Evolutionary conservation across 2,888 invertebrate genomes (phyloP).

Genomic region (Pachliopta kotzebuea): DNA sequence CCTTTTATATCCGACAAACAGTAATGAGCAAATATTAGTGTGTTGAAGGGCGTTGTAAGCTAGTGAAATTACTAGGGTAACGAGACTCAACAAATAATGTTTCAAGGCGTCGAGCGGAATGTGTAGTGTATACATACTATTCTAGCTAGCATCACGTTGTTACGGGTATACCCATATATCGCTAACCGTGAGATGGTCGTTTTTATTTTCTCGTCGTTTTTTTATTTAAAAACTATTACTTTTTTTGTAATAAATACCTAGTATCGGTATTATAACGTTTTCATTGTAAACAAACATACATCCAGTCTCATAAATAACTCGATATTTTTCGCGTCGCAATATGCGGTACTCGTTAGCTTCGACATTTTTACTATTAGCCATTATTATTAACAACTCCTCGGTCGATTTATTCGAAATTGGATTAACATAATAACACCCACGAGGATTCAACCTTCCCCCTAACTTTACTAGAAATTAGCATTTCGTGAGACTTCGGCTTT

Average conservation of each 20-base stretch:
- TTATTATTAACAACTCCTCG: conserved; percentile 24
- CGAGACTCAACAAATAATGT: too few species aligned
- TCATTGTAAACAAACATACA: background rate
- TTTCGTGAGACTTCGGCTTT: conserved; percentile 12
- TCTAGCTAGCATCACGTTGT: too few species aligned
- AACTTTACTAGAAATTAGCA: conserved; percentile 17
- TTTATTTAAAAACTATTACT: background rate
- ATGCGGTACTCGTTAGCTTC: conserved; percentile 17
- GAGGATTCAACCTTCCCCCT: conserved; percentile 12
- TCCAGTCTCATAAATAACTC: conserved; percentile 6
- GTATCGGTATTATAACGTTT: background rate
- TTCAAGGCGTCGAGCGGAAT: too few species aligned
- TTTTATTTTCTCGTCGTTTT: too few species aligned
- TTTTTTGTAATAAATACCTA: background rate
- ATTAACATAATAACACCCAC: conserved; percentile 27
- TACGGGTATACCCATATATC: too few species aligned
- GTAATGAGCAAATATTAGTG: too few species aligned
- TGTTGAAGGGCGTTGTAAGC: too few species aligned
- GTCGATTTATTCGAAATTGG: conserved; percentile 27
- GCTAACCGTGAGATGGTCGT: too few species aligned
- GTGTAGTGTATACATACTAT: too few species aligned
- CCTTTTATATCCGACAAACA: too few species aligned
- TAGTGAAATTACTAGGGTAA: too few species aligned
- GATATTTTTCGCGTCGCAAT: conserved; percentile 13
- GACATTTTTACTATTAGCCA: conserved; percentile 28